Base-by-base conservation (phyloP, 2,797 vertebrate species). In the Amniataba percoides region DNA sequence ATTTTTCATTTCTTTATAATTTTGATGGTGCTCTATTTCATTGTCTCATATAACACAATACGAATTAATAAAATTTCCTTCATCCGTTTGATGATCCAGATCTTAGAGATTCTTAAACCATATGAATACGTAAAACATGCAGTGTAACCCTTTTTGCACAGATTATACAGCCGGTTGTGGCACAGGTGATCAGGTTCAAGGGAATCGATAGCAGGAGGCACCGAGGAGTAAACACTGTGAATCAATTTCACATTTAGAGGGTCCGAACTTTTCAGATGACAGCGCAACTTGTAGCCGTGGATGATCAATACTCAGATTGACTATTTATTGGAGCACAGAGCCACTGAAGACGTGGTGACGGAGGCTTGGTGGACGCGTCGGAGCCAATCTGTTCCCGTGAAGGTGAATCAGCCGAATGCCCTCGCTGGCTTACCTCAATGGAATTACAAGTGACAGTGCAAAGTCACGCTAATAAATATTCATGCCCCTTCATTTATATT, bases 401-500 rank as follows among this genome's bases (percentile, higher is more conserved):
- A 63, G 80, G 71, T 69, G 74, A 88, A 78, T 67, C 65, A 40
- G 58, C 61, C 40, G 5, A 67, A 65, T 60, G 68, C 9, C 25
- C 64, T 71, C 18, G 46, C 45, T 34, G 21, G 51, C 46, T 61
- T 61, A 80, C 65, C 62, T 80, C 25, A 43, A 40, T 21, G 45
- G 60, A 77, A 76, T 78, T 53, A 59, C 59, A 71, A 66, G 75
- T 65, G 68, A 73, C 69, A 46, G 59, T 21, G 67, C 76, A 81
- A 82, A 87, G 74, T 84, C 67, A 46, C 61, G 51, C 69, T 14
- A 7, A 82, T 90, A 77, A 83, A 81, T 88, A 84, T 92, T 83
- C 57, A 87, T 63, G 71, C 40, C 25, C 25, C 76, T 49, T 79
- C 56, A 82, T 78, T 69, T 60, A 77, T 80, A 77, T 57, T 79